Conservation (phyloP, 2,113 vertebrate genomes). For the Antigone vipio region DNA sequence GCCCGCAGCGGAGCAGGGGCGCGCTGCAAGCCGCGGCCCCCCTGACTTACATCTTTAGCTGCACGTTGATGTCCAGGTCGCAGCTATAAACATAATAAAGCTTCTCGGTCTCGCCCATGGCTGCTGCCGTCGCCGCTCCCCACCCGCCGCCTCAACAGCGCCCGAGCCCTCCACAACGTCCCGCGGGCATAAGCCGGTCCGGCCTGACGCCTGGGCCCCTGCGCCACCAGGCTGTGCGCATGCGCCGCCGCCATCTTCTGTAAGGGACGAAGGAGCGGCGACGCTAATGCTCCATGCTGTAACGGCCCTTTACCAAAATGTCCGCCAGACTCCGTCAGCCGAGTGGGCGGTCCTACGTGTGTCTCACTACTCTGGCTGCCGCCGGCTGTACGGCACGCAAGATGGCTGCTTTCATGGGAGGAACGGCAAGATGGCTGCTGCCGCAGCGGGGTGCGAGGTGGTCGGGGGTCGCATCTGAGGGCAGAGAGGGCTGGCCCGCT, state of each 20-base stretch:
- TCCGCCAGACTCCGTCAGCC: fast-evolving
- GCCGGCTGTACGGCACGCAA: fast-evolving
- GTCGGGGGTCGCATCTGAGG: fast-evolving
- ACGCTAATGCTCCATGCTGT: fast-evolving
- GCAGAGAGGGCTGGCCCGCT: fast-evolving
- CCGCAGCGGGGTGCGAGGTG: fast-evolving
- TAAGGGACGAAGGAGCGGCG: background rate
- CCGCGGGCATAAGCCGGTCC: fast-evolving
- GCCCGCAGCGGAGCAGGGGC: background rate
- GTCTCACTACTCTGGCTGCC: background rate
- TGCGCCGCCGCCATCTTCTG: constrained; percentile 37
- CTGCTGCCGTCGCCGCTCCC: background rate
- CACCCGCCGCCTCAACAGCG: background rate
- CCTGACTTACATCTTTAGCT: constrained; percentile 93
- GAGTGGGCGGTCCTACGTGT: fast-evolving
- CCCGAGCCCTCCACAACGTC: background rate
- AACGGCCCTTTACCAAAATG: background rate
- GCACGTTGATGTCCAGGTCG: constrained; percentile 95
- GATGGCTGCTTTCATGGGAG: background rate
- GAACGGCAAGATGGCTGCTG: background rate
- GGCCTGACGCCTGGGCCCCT: fast-evolving
- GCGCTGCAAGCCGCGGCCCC: background rate
- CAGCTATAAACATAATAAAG: constrained; percentile 96
- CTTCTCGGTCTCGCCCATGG: constrained; percentile 87
- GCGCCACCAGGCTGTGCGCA: background rate